Evolutionary conservation across 2,797 vertebrate genomes (phyloP).

Genomic region (Hyperoplus immaculatus): DNA sequence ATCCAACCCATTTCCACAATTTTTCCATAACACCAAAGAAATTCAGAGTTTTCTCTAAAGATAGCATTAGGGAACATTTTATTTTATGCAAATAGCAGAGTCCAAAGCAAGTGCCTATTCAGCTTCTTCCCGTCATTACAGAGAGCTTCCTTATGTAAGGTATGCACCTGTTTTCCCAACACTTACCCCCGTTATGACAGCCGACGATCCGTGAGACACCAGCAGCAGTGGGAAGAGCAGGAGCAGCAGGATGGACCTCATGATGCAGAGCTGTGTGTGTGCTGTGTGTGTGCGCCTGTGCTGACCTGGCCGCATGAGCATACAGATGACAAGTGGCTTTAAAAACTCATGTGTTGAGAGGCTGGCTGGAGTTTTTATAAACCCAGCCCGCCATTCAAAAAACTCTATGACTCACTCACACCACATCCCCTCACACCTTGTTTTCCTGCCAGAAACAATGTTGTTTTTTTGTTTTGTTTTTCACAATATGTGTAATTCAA

Average conservation of each 20-base stretch:
- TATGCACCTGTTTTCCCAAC: neutral
- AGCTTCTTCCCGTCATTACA: neutral
- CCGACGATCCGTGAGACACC: slow-evolving; percentile 77
- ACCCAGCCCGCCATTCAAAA: slow-evolving; percentile 75
- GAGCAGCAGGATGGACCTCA: slow-evolving; percentile 74
- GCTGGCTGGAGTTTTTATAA: slow-evolving; percentile 77
- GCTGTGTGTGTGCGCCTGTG: slow-evolving; percentile 42
- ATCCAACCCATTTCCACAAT: neutral
- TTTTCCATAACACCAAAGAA: neutral
- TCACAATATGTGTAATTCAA: slow-evolving; percentile 12
- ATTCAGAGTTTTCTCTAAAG: neutral
- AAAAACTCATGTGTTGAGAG: slow-evolving; percentile 57
- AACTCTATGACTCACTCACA: slow-evolving; percentile 79
- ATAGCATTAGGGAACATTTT: neutral
- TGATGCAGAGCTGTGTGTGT: slow-evolving; percentile 60
- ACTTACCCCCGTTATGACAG: slow-evolving; percentile 89
- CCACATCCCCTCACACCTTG: slow-evolving; percentile 30
- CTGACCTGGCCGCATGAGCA: slow-evolving; percentile 42
- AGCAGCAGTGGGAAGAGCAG: slow-evolving; percentile 76
- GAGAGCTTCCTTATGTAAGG: rapidly evolving
- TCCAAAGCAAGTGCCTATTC: neutral
- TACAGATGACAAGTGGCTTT: slow-evolving; percentile 66
- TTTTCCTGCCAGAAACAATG: slow-evolving; percentile 11
- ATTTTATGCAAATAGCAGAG: neutral
- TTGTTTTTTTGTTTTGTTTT: neutral